Conservation (phyloP, 2,888 invertebrate species). For the Andrena haemorrhoa region DNA sequence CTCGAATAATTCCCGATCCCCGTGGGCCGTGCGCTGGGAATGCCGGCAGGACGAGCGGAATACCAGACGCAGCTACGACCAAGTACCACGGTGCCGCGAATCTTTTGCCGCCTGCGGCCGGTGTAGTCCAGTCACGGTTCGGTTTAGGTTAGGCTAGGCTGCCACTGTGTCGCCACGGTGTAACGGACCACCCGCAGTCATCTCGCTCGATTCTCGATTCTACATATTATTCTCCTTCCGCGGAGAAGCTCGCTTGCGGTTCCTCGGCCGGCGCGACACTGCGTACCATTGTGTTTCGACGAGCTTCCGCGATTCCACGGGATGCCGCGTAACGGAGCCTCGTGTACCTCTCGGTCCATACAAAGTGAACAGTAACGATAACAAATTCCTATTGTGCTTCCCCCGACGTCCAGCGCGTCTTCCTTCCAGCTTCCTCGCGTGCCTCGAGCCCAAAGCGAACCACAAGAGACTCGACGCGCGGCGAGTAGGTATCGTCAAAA, state of each 20-base stretch:
- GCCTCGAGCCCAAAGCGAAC: not conserved
- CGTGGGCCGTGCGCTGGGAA: not conserved
- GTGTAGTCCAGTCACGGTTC: slow-evolving; percentile 55
- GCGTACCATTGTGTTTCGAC: slow-evolving; percentile 43
- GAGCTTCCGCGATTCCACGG: slow-evolving; percentile 31
- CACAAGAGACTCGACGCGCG: not conserved
- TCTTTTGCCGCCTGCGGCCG: not conserved
- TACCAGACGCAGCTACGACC: not conserved
- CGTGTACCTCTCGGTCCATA: slow-evolving; percentile 4
- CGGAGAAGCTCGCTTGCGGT: slow-evolving; percentile 18
- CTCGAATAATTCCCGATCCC: not conserved
- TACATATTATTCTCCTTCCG: slow-evolving; percentile 33
- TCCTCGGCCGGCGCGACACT: slow-evolving; percentile 36
- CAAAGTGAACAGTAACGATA: slow-evolving; percentile 27
- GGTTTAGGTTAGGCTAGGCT: slow-evolving; percentile 15
- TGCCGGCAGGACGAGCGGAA: not conserved
- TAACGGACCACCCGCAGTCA: slow-evolving; percentile 59
- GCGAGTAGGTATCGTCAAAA: not conserved
- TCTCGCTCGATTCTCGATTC: slow-evolving; percentile 23
- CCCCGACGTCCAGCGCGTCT: not conserved
- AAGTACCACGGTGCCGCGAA: not conserved
- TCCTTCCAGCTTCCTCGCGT: not conserved
- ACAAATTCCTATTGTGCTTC: slow-evolving; percentile 16
- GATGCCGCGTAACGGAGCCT: slow-evolving; percentile 33
- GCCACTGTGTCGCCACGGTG: slow-evolving; percentile 18